phyloP scores from a whole-genome alignment of 92 coral and sea anemone genomes.

The Phenganax stokvisi region DNA sequence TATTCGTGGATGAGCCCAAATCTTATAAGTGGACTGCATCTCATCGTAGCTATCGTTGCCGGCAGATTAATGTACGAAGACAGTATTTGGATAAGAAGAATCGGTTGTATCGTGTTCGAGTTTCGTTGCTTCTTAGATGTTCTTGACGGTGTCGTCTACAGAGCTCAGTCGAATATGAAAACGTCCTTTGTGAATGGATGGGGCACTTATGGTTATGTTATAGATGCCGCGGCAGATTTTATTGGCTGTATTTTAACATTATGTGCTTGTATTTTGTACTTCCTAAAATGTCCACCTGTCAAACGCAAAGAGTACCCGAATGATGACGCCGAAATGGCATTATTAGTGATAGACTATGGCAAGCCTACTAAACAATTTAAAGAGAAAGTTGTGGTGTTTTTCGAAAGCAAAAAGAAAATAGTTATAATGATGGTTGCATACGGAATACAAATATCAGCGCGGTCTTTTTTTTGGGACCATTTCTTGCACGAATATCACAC shows the following conservation, averaged over 20 bases:
- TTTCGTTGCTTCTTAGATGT: slow-evolving; percentile 73
- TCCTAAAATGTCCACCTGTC: slow-evolving; percentile 65
- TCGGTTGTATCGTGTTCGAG: slow-evolving; percentile 65
- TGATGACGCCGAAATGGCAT: slow-evolving; percentile 62
- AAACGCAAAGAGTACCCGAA: slow-evolving; percentile 51
- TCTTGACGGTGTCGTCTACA: slow-evolving; percentile 75
- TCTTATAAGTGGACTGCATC: slow-evolving; percentile 68
- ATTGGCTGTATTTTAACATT: slow-evolving; percentile 70
- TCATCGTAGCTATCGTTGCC: slow-evolving; percentile 63
- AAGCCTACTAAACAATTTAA: slow-evolving; percentile 47
- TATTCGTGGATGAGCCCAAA: slow-evolving; percentile 79
- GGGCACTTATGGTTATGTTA: slow-evolving; percentile 77
- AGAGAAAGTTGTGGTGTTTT: slow-evolving; percentile 50
- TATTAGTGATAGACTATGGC: slow-evolving; percentile 39
- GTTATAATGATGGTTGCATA: slow-evolving; percentile 55
- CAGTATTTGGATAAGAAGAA: slow-evolving; percentile 63
- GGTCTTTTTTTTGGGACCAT: slow-evolving; percentile 76
- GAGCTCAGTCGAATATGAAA: slow-evolving; percentile 72
- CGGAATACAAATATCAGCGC: slow-evolving; percentile 55
- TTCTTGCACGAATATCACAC: slow-evolving; percentile 65
- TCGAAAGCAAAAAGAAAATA: slow-evolving; percentile 61
- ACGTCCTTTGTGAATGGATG: slow-evolving; percentile 68
- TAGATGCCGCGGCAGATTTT: slow-evolving; percentile 78
- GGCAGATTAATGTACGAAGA: slow-evolving; percentile 68
- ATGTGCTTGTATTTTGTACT: slow-evolving; percentile 60